Evolutionary conservation across 2,797 vertebrate genomes (phyloP).

Genomic region (Rhodeus uyekii): DNA sequence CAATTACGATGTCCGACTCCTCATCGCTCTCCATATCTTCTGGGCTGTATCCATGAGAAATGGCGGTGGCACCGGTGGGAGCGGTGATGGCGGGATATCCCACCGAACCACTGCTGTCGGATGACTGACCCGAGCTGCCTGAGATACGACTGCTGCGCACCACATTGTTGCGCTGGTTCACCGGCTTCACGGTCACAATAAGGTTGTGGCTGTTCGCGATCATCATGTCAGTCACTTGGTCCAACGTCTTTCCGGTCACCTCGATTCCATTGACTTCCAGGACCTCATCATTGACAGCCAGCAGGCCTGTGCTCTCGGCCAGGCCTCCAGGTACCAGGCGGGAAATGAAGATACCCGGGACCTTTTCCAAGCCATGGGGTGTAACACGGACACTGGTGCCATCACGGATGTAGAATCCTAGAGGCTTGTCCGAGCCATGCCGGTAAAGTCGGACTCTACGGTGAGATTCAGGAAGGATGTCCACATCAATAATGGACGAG

Average conservation of each 20-base stretch:
- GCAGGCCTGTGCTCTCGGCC: conserved; percentile 93
- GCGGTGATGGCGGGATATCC: conserved; percentile 80
- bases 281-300: conserved; percentile 97
- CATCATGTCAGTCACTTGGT: conserved; percentile 99
- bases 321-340: conserved; percentile 94
- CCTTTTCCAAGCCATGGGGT: conserved; percentile 94
- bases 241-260: conserved; percentile 94
- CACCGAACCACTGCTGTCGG: conserved; percentile 88
- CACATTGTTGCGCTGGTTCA: conserved; percentile 97
- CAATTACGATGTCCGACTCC: conserved; percentile 94
- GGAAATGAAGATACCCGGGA: conserved; percentile 97
- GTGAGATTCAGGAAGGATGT: conserved; percentile 96
- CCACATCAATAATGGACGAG: conserved; percentile 97
- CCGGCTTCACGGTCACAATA: conserved; percentile 95
- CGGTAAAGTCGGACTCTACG: conserved; percentile 92
- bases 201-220: conserved; percentile 99
- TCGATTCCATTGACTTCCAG: conserved; percentile 98
- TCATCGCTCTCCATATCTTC: conserved; percentile 96
- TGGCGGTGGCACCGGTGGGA: conserved; percentile 42
- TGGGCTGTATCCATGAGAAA: conserved; percentile 79
- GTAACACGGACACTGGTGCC: conserved; percentile 94
- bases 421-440: conserved; percentile 91
- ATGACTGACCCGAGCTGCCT: conserved; percentile 89
- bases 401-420: conserved; percentile 97
- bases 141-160: conserved; percentile 89